A percentile compares a stretch with the other conserved stretches of the same genome.
Conservation (phyloP, 2,888 invertebrate genomes). For the Drosophila mercatorum region DNA sequence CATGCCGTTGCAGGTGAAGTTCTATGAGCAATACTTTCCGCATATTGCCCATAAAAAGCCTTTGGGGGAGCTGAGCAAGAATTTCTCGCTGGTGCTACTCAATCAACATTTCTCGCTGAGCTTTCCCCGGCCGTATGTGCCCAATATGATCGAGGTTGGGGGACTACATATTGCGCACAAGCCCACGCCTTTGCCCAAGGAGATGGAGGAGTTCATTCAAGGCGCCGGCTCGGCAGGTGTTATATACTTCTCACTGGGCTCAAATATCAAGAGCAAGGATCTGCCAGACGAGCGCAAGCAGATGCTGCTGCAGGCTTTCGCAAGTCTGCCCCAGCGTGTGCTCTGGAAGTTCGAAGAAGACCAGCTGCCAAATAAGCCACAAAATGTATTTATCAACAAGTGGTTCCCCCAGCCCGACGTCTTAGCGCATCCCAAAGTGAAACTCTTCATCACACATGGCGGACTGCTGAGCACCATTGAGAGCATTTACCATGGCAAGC, state of each 20-base stretch:
- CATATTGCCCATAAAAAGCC: conserved; percentile 47
- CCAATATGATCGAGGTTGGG: conserved; percentile 83
- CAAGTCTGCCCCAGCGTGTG: conserved; percentile 74
- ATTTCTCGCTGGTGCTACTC: conserved; percentile 78
- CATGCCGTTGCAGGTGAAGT: conserved; percentile 60
- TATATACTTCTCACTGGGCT: conserved; percentile 85
- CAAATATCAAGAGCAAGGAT: conserved; percentile 77
- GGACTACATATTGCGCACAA: conserved; percentile 81
- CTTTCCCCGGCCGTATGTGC: conserved; percentile 81
- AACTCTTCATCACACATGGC: conserved; percentile 85
- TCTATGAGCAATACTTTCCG: conserved; percentile 67
- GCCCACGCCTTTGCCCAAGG: conserved; percentile 72
- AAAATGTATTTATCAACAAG: conserved; percentile 80
- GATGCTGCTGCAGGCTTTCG: conserved; percentile 62
- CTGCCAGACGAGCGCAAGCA: conserved; percentile 66
- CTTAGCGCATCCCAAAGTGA: conserved; percentile 85
- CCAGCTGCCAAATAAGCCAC: conserved; percentile 70
- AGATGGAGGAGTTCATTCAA: conserved; percentile 83
- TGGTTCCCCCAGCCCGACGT: conserved; percentile 85
- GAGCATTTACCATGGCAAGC: conserved; percentile 85
- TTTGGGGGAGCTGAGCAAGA: conserved; percentile 63
- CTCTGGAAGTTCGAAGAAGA: conserved; percentile 85
- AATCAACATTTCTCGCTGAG: conserved; percentile 82
- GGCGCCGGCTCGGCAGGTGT: conserved; percentile 83
- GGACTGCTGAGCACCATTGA: conserved; percentile 85